phyloP scores from a whole-genome alignment of 2,797 vertebrate species.

The Gobio occitaniae region DNA sequence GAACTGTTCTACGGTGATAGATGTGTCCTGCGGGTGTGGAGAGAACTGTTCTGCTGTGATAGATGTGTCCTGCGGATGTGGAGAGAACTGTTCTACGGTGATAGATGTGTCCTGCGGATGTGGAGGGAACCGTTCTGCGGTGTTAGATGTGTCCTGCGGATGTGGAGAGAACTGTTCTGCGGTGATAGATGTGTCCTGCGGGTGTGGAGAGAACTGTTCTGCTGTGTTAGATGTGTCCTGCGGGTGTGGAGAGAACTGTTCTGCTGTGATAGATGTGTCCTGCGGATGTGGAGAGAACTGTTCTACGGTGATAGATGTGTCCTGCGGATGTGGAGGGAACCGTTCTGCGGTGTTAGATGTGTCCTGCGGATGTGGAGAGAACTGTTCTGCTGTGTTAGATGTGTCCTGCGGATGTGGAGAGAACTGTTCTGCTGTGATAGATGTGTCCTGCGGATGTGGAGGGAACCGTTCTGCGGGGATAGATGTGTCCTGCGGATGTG shows the following conservation, averaged over 20 bases:
- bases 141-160: background rate
- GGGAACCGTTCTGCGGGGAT: no score
- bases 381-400: no score
- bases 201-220: background rate
- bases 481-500: no score
- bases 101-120: background rate
- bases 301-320: background rate
- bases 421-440: no score
- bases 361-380: background rate
- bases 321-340: background rate
- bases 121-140: no score
- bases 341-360: no score
- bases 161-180: background rate
- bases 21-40: background rate
- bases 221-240: background rate
- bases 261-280: background rate
- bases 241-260: background rate
- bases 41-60: no score
- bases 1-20: no score
- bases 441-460: background rate
- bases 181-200: background rate
- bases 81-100: no score
- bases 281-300: background rate
- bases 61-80: background rate
- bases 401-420: background rate